These are phyloP conservation scores for Atlantisia rogersi DNA, from an alignment of 2,113 vertebrate species.

Conservation along the genomic window DNA sequence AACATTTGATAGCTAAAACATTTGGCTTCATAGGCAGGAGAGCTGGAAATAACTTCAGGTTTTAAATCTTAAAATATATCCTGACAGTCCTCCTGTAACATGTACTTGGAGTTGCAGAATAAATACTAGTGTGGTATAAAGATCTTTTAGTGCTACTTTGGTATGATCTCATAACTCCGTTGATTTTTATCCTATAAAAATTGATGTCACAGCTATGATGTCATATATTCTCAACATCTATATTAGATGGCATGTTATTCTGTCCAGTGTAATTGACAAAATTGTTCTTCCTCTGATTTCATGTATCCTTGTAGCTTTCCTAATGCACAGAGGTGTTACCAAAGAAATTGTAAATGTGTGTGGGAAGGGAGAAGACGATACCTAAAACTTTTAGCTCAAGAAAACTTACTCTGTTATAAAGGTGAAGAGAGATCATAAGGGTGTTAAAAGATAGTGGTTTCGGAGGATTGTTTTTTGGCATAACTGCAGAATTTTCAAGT, in stretches of 20 bases:
- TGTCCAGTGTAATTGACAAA: background rate
- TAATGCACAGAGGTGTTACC: background rate
- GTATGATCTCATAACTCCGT: background rate
- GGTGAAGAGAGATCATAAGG: background rate
- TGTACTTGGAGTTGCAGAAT: background rate
- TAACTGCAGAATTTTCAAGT: background rate
- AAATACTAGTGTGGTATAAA: background rate
- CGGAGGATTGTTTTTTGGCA: background rate
- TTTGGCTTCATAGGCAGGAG: slow-evolving; percentile 8
- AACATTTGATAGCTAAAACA: slow-evolving; percentile 39
- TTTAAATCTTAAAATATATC: slow-evolving; percentile 43
- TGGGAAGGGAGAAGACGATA: background rate
- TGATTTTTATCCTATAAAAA: slow-evolving; percentile 24
- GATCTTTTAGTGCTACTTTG: background rate
- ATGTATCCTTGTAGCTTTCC: background rate
- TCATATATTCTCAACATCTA: background rate
- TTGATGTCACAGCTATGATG: background rate
- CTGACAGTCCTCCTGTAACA: background rate
- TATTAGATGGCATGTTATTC: background rate
- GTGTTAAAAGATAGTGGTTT: background rate
- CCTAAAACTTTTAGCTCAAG: background rate
- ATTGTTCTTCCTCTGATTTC: background rate
- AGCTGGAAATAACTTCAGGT: slow-evolving; percentile 22
- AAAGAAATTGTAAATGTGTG: background rate
- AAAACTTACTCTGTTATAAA: background rate